These are phyloP conservation scores for Drosophila fungiperda DNA, from an alignment of 2,888 invertebrate genomes.

Conservation along the genomic window DNA sequence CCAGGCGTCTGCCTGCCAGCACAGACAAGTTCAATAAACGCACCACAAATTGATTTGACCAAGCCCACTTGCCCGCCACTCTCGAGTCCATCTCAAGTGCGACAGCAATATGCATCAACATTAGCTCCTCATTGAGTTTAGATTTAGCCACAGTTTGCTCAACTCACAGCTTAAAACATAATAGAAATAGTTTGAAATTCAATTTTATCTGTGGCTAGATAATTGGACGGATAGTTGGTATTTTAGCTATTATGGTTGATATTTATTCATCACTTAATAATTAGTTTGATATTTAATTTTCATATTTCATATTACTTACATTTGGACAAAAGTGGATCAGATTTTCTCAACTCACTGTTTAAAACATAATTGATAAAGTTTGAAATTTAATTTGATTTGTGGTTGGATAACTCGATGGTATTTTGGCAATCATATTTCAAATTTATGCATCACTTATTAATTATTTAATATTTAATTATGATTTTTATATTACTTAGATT, in stretches of 20 bases:
- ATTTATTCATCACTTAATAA: background rate
- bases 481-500: background rate
- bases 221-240: background rate
- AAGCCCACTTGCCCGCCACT: slow-evolving; percentile 54
- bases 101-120: slow-evolving; percentile 32
- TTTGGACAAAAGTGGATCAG: background rate
- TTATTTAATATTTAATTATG: slow-evolving; percentile 86
- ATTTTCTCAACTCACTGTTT: background rate
- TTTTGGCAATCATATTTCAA: background rate
- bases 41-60: slow-evolving; percentile 74
- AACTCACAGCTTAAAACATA: background rate
- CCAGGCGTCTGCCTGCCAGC: slow-evolving; percentile 20
- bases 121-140: slow-evolving; percentile 12
- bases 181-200: background rate
- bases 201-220: background rate
- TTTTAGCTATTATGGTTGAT: background rate
- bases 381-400: background rate
- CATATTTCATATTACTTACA: background rate
- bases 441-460: background rate
- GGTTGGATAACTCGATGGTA: background rate
- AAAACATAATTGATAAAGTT: background rate
- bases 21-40: slow-evolving; percentile 74
- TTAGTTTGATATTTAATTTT: slow-evolving; percentile 86
- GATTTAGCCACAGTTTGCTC: background rate
- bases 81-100: slow-evolving; percentile 44